These are phyloP conservation scores for Nannoperca obscura DNA, from an alignment of 2,797 vertebrate genomes.

Conservation along the genomic window DNA sequence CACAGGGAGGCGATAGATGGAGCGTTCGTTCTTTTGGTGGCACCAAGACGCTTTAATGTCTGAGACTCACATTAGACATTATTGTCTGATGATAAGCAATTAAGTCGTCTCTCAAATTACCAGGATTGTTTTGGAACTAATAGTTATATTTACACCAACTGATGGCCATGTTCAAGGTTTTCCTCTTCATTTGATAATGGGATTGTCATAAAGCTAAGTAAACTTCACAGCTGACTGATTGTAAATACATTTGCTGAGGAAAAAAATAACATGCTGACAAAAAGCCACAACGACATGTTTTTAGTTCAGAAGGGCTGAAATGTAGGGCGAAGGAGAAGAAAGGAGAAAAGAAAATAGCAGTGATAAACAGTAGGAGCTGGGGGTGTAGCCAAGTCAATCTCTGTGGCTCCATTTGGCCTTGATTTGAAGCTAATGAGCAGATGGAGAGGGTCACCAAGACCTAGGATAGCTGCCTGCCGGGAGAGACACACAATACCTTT, in stretches of 20 bases:
- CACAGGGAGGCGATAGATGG: constrained; percentile 43
- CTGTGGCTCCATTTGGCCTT: constrained; percentile 79
- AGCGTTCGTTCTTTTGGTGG: constrained; percentile 52
- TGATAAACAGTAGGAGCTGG: constrained; percentile 68
- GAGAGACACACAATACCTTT: constrained; percentile 75
- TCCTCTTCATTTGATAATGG: constrained; percentile 16
- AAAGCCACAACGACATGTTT: constrained; percentile 2
- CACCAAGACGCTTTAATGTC: constrained; percentile 45
- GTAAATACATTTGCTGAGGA: background rate
- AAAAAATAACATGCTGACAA: background rate
- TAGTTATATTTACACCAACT: constrained; percentile 30
- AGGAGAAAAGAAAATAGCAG: constrained; percentile 52
- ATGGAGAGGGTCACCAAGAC: constrained; percentile 80
- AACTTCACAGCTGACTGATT: constrained; percentile 8
- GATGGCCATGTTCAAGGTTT: constrained; percentile 19
- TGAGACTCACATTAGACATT: constrained; percentile 40
- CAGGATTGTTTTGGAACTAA: constrained; percentile 38
- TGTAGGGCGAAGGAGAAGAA: constrained; percentile 21
- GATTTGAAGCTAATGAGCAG: constrained; percentile 84
- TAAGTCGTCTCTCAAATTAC: constrained; percentile 52
- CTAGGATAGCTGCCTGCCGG: constrained; percentile 66
- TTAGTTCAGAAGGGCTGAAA: constrained; percentile 26
- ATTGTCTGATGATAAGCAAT: constrained; percentile 49
- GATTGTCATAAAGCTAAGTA: constrained; percentile 26
- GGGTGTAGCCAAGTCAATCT: constrained; percentile 79